phyloP scores from a whole-genome alignment of 2,888 invertebrate genomes.

The Morpho deidamia region DNA sequence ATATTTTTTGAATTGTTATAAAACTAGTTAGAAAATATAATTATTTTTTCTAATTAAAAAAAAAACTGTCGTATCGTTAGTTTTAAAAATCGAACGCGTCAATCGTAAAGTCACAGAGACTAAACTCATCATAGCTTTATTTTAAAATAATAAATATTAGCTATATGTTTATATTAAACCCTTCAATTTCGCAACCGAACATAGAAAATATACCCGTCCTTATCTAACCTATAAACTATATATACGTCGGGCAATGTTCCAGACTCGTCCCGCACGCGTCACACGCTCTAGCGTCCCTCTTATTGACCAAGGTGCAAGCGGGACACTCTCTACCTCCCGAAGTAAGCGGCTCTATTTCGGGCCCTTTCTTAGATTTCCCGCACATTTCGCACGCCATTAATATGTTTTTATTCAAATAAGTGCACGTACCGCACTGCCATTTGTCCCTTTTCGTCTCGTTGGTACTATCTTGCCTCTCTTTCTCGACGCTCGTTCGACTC shows the following conservation, averaged over 20 bases:
- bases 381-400: slow-evolving; percentile 86
- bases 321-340: slow-evolving; percentile 87
- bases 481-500: slow-evolving; percentile 29
- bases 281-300: slow-evolving; percentile 80
- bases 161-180: too few species aligned
- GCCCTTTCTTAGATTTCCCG: slow-evolving; percentile 80
- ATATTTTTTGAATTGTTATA: too few species aligned
- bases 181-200: not conserved
- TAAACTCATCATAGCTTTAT: too few species aligned
- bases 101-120: too few species aligned
- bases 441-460: slow-evolving; percentile 37
- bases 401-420: slow-evolving; percentile 79
- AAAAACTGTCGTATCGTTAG: too few species aligned
- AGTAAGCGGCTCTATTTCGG: slow-evolving; percentile 81
- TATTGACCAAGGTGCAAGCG: slow-evolving; percentile 86
- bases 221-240: slow-evolving; percentile 44
- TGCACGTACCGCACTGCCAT: slow-evolving; percentile 87
- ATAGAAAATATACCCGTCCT: slow-evolving; percentile 1
- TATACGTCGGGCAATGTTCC: slow-evolving; percentile 87
- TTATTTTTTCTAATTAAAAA: too few species aligned
- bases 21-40: too few species aligned
- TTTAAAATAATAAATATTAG: too few species aligned
- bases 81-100: too few species aligned
- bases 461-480: slow-evolving; percentile 19
- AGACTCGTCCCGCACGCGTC: slow-evolving; percentile 83